Evolutionary conservation across 1,140 invertebrate genomes (phyloP), one percentile per base, ranked within the genome.

Genomic region (Mizuhopecten yessoensis): DNA sequence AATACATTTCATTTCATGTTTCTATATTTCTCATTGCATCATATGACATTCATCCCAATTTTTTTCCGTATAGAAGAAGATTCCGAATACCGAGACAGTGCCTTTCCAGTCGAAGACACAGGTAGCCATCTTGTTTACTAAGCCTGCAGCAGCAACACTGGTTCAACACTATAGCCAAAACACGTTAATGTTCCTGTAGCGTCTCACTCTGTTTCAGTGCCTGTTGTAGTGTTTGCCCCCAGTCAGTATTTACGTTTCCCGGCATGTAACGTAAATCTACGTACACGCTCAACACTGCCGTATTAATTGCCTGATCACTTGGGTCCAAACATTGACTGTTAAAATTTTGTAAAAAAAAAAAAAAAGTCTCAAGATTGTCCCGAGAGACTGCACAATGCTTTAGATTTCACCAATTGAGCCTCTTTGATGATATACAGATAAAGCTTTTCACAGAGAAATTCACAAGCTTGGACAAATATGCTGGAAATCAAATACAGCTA

Each of bases 81-180:
- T 75, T 75, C 57, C n/a, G 57, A n/a, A 29, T 75, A 29, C 57
- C 57, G n/a, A 29, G 57, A 75, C 57, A 29, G 57, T 75, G 15
- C 57, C 57, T 75, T 29, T n/a, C 57, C 23, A 29, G 57, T 29
- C 9, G 57, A 75, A n/a, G 57, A 75, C 29, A 75, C 57, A 75
- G 57, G 57, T 75, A 75, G 57, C 57, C 57, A 75, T 75, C 57
- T 75, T 75, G 57, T 75, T 75, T 75, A 75, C 17, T 75, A 3
- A 75, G 57, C 57, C 57, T 29, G 57, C 57, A 75, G n/a, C 57
- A 75, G 57, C 10, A 49, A 49, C 45, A 15, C 29, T 75, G n/a
- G 5, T 75, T 29, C 57, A 29, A 5, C 57, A 75, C 57, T 75
- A n/a, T 75, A 75, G 57, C 29, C 29, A 75, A n/a, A 75, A 75